Base-by-base conservation (phyloP, 2,797 vertebrate species). In the Micrastur ruficollis region DNA sequence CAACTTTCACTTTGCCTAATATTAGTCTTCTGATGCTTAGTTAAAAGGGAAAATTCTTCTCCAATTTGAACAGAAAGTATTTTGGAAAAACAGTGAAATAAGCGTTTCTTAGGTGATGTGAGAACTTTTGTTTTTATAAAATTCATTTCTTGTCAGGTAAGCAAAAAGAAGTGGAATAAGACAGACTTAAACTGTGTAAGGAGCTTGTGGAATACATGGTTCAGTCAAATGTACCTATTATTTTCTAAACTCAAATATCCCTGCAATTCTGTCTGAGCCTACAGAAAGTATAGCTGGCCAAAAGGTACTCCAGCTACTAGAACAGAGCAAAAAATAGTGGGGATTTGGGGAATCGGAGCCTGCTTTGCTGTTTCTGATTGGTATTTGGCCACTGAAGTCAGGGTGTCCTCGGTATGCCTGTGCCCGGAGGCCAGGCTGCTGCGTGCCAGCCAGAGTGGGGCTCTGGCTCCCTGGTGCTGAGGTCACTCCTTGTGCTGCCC, bases 331-430 rank as follows among this genome's bases (percentile, higher is more conserved):
- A 16, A 81, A 74, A 4, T 3, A 31, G 19, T 16, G 6, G 4
- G 1, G 2, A 47, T 81, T 17, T 68, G 15, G 40, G 27, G 18
- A 85, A 73, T n/a, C 1, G 0, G 42, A 74, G 8, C 19, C 53
- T 89, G 10, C 15, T 83, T 59, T 82, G 19, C 4, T 82, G 26
- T 63, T 89, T 63, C 15, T 46, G 6, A 2, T 46, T 46, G 18
- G 7, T 13, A 32, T 88, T 34, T 61, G 13, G 34, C 32, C 9
- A 14, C 25, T 15, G 56, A 74, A 59, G 26, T 22, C 21, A 8
- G 8, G 4, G 6, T 40, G 8, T 47, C 36, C 38, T 40, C 3
- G 2, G 18, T 26, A 25, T 0, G 0, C 36, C 20, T 0, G 0
- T 27, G 15, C 29, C 19, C 7, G 40, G 59, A 66, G 29, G 8